These are phyloP conservation scores for Periophthalmus magnuspinnatus DNA, from an alignment of 2,797 vertebrate species.

Conservation along the genomic window DNA sequence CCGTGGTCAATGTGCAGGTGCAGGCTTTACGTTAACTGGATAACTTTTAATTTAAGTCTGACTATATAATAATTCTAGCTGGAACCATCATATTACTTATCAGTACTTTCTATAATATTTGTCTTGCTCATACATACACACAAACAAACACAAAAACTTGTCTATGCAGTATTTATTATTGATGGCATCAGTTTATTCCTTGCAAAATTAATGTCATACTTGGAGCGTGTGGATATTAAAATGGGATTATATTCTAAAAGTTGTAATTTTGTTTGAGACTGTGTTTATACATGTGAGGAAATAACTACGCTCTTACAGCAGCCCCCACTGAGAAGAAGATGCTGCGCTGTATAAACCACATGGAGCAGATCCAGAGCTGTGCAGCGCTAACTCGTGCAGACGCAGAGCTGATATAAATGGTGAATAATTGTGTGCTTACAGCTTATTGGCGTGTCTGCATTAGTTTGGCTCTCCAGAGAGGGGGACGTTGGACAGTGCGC, in stretches of 20 bases:
- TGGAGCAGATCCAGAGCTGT: constrained; percentile 26
- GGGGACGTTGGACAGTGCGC: constrained; percentile 59
- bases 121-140: too few relatives aligned
- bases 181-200: too few relatives aligned
- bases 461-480: constrained; percentile 65
- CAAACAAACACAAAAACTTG: too few relatives aligned
- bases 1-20: not conserved
- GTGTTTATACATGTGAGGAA: not conserved
- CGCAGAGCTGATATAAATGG: constrained; percentile 59
- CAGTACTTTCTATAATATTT: too few relatives aligned
- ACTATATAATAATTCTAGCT: not conserved
- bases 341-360: constrained; percentile 14
- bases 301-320: not conserved
- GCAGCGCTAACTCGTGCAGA: constrained; percentile 30
- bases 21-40: not conserved
- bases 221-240: too few relatives aligned
- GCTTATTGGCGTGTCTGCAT: constrained; percentile 63
- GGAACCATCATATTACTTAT: too few relatives aligned
- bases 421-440: constrained; percentile 71
- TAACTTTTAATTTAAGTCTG: too few relatives aligned
- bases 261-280: too few relatives aligned
- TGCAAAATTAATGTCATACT: too few relatives aligned
- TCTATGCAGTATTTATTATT: too few relatives aligned
- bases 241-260: too few relatives aligned
- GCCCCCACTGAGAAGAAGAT: constrained; percentile 19